Base-by-base conservation (phyloP, 2,888 invertebrate species). In the Thelaira solivaga region DNA sequence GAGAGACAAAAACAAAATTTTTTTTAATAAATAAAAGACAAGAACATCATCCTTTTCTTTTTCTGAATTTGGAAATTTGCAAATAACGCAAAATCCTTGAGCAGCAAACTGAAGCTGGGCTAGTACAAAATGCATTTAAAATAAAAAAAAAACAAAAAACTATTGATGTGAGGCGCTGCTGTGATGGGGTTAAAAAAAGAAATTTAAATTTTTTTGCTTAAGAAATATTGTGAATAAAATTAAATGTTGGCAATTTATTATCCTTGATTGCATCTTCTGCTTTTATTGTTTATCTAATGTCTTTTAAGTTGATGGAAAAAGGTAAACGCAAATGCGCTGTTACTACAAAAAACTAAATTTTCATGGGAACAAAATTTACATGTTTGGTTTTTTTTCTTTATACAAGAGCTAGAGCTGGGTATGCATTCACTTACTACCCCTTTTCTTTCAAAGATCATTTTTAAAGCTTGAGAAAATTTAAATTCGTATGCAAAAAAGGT, bases 211-310 rank as follows among this genome's bases (percentile, higher is more conserved):
- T 85, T 82, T 77, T 84, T 85, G 85, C 85, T 83, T 84, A 85
- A 82, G 4, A 26, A 20, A 36, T 18, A 16, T n/a, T 36, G n/a
- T 22, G 36, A 55, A 43, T 53, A 18, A 61, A 61, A 57, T 73
- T 75, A 76, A 75, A 76, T 74, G 59, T 80, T 80, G 78, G 78
- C 81, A 82, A 81, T 83, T 82, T 82, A 84, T 86, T 84, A 86
- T 86, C 85, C 85, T 83, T 85, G 87, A 86, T 86, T 86, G 86
- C 86, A 86, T 86, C 86, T 85, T 86, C 86, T 80, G 51, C 51
- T 71, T 64, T 55, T 18, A 55, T 72, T 72, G 76, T 81, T 78
- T 78, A 78, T 78, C 78, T 78, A 78, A 78, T 78, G 74, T 64
- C 78, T 78, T 69, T 69, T 6, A n/a, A n/a, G 10, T 13, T 20